Evolutionary conservation across 2,113 vertebrate species (phyloP).

Genomic region (Epinephelus fuscoguttatus): DNA sequence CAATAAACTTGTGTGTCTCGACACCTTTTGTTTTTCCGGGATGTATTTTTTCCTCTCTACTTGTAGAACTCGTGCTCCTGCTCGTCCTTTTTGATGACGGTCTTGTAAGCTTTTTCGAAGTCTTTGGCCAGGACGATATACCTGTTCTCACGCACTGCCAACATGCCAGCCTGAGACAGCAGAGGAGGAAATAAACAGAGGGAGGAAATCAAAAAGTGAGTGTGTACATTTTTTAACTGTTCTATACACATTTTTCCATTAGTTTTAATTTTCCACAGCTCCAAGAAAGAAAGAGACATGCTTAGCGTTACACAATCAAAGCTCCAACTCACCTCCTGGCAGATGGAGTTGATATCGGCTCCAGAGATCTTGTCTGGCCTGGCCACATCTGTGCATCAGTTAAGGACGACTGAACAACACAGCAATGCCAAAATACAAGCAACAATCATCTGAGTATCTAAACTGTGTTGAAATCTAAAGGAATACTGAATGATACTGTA

Average conservation of each 20-base stretch:
- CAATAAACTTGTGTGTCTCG: conserved; percentile 44
- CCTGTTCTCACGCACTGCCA: conserved; percentile 94
- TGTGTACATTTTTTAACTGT: not conserved
- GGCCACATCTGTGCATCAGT: conserved; percentile 89
- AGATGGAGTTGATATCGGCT: conserved; percentile 97
- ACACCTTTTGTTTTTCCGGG: not conserved
- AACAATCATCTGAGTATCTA: not conserved
- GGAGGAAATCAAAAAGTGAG: not conserved
- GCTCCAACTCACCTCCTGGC: conserved; percentile 89
- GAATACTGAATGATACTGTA: not conserved
- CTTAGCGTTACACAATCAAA: not conserved
- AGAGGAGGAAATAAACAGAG: not conserved
- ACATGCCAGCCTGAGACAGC: conserved; percentile 89
- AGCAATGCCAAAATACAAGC: not conserved
- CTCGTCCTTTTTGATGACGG: conserved; percentile 95
- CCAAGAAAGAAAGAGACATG: not conserved
- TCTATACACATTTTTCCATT: not conserved
- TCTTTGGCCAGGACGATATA: conserved; percentile 96
- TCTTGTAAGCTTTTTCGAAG: conserved; percentile 97
- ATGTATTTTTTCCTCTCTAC: conserved; percentile 73
- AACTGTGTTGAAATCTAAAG: not conserved
- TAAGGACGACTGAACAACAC: conserved; percentile 75
- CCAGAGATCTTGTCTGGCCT: conserved; percentile 96
- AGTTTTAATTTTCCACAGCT: not conserved
- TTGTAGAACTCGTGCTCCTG: conserved; percentile 98